Percentiles rank a stretch among this genome's conserved stretches.
These are phyloP conservation scores for Archips crataeganus DNA, from an alignment of 2,888 invertebrate genomes.

Conservation along the genomic window DNA sequence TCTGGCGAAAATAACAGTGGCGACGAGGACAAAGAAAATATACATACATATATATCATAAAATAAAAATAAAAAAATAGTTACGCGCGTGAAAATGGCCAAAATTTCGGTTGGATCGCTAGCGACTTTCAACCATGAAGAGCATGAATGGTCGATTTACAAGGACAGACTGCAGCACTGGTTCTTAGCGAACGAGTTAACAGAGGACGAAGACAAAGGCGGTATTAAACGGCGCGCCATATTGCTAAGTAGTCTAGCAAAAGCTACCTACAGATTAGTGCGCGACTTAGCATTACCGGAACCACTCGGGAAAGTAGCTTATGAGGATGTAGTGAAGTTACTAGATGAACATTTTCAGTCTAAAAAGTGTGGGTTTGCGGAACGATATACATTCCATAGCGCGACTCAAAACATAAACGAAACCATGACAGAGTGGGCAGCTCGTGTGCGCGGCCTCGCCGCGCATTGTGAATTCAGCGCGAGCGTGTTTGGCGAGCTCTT, in stretches of 20 bases:
- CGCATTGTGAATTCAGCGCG: slow-evolving; percentile 21
- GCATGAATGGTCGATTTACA: no score
- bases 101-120: background rate
- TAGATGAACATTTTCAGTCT: slow-evolving; percentile 32
- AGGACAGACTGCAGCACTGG: no score
- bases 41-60: no score
- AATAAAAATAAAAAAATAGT: no score
- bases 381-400: no score
- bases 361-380: no score
- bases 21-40: no score
- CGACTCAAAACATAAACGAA: slow-evolving; percentile 22
- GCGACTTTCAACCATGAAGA: background rate
- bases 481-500: slow-evolving; percentile 2
- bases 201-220: no score
- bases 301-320: background rate
- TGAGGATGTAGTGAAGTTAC: slow-evolving; percentile 12
- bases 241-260: background rate
- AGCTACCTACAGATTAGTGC: background rate
- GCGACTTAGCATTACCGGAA: background rate
- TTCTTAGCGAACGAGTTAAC: no score
- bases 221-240: no score
- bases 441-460: no score
- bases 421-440: slow-evolving; percentile 32
- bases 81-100: background rate
- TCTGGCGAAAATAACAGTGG: no score